Conservation (phyloP, 2,797 vertebrate species). For the Podarcis lilfordi region DNA sequence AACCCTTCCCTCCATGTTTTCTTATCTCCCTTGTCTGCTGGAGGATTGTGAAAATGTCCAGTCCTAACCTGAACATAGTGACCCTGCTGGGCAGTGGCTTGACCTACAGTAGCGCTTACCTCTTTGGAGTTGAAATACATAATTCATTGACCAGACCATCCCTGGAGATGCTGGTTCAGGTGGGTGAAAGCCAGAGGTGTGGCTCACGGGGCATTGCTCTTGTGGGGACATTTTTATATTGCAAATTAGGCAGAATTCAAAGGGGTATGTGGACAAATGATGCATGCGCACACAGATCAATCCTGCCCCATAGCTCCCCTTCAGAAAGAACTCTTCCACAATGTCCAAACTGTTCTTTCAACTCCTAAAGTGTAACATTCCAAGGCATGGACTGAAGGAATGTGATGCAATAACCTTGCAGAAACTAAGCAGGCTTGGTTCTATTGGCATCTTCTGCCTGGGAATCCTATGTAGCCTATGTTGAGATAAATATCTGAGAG, state of each 20-base stretch:
- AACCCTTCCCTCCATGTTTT: conserved; percentile 42
- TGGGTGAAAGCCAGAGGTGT: conserved; percentile 60
- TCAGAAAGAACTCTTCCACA: not conserved
- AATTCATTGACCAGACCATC: conserved; percentile 68
- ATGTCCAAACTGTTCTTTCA: not conserved
- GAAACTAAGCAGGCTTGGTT: not conserved
- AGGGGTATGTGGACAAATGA: not conserved
- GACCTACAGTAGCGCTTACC: conserved; percentile 90
- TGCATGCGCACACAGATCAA: not conserved
- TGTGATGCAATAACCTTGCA: not conserved
- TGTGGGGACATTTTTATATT: not conserved
- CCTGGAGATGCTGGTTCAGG: conserved; percentile 86
- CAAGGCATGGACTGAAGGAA: not conserved
- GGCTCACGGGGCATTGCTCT: not conserved
- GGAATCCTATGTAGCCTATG: not conserved
- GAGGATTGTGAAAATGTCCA: conserved; percentile 99
- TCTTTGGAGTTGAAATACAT: conserved; percentile 86
- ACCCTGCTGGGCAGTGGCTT: conserved; percentile 91
- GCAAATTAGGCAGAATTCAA: not conserved
- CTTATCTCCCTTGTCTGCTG: conserved; percentile 52
- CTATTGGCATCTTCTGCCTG: not conserved
- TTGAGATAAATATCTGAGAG: not conserved
- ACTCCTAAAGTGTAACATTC: not conserved
- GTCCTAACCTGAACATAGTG: conserved; percentile 94
- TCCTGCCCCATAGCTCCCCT: not conserved